A percentile compares a stretch with the other conserved stretches of the same genome.
These are phyloP conservation scores for Dipodomys ordii DNA, from an alignment of 2,113 vertebrate species.

Conservation along the genomic window DNA sequence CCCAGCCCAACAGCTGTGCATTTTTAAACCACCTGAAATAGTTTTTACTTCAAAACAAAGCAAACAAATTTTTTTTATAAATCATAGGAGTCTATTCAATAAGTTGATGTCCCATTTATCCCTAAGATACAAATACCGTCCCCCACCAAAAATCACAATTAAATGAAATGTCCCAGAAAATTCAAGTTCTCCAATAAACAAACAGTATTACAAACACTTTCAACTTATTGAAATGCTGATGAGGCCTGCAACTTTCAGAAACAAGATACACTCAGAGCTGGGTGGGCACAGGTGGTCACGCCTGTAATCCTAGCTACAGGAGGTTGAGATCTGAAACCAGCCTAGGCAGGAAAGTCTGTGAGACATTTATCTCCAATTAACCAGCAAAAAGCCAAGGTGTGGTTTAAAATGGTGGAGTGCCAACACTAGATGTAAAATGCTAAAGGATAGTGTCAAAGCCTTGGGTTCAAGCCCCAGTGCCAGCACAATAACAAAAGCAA, in stretches of 20 bases:
- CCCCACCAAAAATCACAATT: not conserved
- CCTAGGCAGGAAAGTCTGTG: too few species aligned
- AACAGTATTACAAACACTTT: not conserved
- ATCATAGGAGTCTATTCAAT: not conserved
- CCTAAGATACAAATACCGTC: not conserved
- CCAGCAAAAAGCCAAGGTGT: too few species aligned
- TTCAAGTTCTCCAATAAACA: not conserved
- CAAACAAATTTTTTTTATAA: slow-evolving; percentile 4
- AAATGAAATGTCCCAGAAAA: not conserved
- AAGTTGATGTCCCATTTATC: not conserved
- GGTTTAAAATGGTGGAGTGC: too few species aligned
- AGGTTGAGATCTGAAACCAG: too few species aligned
- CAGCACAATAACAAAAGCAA: too few species aligned
- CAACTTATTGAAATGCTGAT: not conserved
- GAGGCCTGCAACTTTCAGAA: not conserved
- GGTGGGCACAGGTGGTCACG: too few species aligned
- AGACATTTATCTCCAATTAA: too few species aligned
- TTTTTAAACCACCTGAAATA: slow-evolving; percentile 44
- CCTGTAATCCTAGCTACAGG: too few species aligned
- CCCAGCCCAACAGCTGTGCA: not conserved
- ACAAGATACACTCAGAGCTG: not conserved
- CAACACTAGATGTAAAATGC: too few species aligned
- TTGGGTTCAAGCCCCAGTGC: too few species aligned
- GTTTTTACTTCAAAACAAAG: slow-evolving; percentile 36
- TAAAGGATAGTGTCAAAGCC: too few species aligned